Conservation (phyloP, 2,797 vertebrate species). For the Gymnoscopelus microlampas region DNA sequence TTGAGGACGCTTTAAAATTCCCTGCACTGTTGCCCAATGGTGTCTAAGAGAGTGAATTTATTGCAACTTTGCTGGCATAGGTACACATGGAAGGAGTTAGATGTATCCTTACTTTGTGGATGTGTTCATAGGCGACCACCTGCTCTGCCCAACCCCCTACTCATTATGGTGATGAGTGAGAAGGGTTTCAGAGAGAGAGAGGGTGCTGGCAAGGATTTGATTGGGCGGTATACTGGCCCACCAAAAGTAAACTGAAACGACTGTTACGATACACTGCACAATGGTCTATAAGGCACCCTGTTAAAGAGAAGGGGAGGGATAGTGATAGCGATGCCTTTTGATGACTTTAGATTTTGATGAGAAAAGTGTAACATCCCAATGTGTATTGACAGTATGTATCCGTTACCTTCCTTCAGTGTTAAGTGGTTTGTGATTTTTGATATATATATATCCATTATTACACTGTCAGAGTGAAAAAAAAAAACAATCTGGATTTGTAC, state of each 20-base stretch:
- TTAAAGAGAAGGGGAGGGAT: constrained; percentile 10
- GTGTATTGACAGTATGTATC: background rate
- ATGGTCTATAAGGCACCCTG: constrained; percentile 30
- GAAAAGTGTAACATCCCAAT: too few species aligned
- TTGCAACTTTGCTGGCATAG: constrained; percentile 27
- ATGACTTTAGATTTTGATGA: too few species aligned
- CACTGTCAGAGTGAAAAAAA: background rate
- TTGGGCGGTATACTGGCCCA: constrained; percentile 66
- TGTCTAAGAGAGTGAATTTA: constrained; percentile 33
- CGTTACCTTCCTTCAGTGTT: constrained; percentile 19
- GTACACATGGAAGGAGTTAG: constrained; percentile 39
- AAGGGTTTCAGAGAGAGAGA: constrained; percentile 72
- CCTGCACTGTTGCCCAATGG: constrained; percentile 12
- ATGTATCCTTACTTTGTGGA: constrained; percentile 58
- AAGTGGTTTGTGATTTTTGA: constrained; percentile 20
- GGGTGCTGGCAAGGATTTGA: constrained; percentile 68
- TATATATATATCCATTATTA: constrained; percentile 33
- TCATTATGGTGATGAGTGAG: constrained; percentile 79
- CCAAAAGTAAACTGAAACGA: constrained; percentile 63
- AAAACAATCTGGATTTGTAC: background rate
- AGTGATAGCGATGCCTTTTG: too few species aligned
- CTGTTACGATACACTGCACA: constrained; percentile 52
- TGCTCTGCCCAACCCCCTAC: constrained; percentile 74
- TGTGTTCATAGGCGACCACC: constrained; percentile 72
- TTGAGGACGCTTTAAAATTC: constrained; percentile 9